Evolutionary conservation across 2,888 invertebrate species (phyloP), one percentile per base, ranked within the genome.

Genomic region (Brachyopa scutellaris): DNA sequence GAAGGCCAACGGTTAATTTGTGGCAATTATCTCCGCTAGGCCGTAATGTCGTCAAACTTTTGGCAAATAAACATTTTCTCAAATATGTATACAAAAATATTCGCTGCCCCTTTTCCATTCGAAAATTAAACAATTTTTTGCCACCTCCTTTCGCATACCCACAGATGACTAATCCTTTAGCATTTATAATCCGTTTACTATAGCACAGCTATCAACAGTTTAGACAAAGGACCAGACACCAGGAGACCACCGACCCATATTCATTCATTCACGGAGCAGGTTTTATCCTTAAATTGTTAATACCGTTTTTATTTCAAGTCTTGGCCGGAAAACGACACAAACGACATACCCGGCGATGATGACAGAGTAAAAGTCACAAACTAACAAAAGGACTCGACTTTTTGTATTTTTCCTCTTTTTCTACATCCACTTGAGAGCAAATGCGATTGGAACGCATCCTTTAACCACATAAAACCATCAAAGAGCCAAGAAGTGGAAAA

Each of bases 131-230:
- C n/a, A n/a, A n/a, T n/a, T n/a, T n/a, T n/a, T n/a, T n/a, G n/a
- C n/a, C n/a, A n/a, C n/a, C n/a, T n/a, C n/a, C n/a, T n/a, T n/a
- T n/a, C n/a, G n/a, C n/a, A n/a, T n/a, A n/a, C n/a, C n/a, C n/a
- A n/a, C n/a, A n/a, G n/a, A n/a, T n/a, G n/a, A n/a, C n/a, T n/a
- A 8, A 19, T 42, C 42, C 19, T 5, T 42, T 21, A 21, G 42
- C 74, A 62, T 55, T 62, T n/a, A n/a, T 80, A 69, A 80, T 80
- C 74, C 67, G 69, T 69, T 80, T 74, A 74, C 69, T 80, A n/a
- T n/a, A n/a, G 74, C 49, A 57, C 69, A 49, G 21, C 67, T 74
- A 80, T 80, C 79, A 80, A 69, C 74, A 74, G 74, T 62, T 80
- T 57, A 55, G 33, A 80, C 79, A 79, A 79, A 47, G 36, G 61